Evolutionary conservation across 2,113 vertebrate species (phyloP).

Genomic region (Apteryx mantelli): DNA sequence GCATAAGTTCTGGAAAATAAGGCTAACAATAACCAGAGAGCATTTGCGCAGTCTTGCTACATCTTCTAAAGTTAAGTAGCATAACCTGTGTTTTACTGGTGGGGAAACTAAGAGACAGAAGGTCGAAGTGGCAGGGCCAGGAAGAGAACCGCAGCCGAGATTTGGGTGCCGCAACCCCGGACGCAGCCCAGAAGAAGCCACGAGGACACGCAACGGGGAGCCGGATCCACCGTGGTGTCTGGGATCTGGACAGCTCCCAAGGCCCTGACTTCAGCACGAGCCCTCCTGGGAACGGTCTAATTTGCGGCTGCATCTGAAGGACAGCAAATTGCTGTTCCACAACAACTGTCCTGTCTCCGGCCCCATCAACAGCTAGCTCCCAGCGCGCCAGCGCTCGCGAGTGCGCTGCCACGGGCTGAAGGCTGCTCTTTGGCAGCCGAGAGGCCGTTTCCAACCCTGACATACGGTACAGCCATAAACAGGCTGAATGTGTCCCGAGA

Average conservation of each 20-base stretch:
- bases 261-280: background rate
- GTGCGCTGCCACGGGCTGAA: background rate
- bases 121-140: background rate
- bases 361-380: background rate
- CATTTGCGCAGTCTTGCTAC: background rate
- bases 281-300: background rate
- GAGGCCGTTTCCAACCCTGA: background rate
- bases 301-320: background rate
- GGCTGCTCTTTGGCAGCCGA: background rate
- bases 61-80: background rate
- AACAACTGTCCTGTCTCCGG: background rate
- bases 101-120: background rate
- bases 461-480: background rate
- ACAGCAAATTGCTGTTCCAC: background rate
- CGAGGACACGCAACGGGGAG: background rate
- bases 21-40: background rate
- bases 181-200: rapidly evolving
- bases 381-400: background rate
- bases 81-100: rapidly evolving
- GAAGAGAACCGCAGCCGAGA: background rate
- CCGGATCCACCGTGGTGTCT: background rate
- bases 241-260: background rate
- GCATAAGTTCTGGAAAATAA: background rate
- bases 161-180: rapidly evolving
- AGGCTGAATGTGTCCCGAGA: background rate